phyloP scores from a whole-genome alignment of 2,797 vertebrate genomes.

The Tenualosa thibaudeaui region DNA sequence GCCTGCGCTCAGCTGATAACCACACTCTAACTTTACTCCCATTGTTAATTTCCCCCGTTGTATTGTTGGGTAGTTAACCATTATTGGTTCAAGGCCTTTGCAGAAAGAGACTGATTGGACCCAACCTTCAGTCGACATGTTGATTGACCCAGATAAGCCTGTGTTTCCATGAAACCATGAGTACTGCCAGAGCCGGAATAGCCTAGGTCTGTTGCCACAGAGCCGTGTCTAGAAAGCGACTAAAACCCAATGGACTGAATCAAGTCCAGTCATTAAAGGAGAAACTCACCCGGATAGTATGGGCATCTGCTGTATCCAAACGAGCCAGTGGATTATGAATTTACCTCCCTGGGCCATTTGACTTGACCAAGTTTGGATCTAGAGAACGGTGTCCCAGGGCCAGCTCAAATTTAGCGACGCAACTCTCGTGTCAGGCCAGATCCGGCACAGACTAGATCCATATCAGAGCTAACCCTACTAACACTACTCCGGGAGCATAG shows the following conservation, averaged over 20 bases:
- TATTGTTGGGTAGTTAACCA: conserved; percentile 1
- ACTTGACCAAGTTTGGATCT: no score
- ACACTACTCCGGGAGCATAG: not conserved
- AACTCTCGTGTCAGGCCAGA: no score
- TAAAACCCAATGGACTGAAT: no score
- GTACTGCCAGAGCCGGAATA: not conserved
- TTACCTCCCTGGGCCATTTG: no score
- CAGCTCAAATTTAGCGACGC: no score
- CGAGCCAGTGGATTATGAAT: no score
- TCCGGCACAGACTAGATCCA: no score
- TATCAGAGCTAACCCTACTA: no score
- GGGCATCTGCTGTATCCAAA: no score
- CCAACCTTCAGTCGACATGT: not conserved
- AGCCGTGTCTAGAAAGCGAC: not conserved
- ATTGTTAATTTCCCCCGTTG: not conserved
- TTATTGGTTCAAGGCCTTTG: conserved; percentile 8
- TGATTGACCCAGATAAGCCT: not conserved
- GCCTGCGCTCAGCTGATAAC: not conserved
- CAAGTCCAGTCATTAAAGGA: no score
- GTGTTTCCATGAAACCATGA: not conserved
- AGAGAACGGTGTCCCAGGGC: no score
- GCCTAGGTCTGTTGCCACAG: not conserved
- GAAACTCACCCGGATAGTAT: no score
- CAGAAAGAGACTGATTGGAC: not conserved
- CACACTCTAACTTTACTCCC: not conserved